Base-by-base conservation (phyloP, 1,140 invertebrate species). In the Apolygus lucorum region DNA sequence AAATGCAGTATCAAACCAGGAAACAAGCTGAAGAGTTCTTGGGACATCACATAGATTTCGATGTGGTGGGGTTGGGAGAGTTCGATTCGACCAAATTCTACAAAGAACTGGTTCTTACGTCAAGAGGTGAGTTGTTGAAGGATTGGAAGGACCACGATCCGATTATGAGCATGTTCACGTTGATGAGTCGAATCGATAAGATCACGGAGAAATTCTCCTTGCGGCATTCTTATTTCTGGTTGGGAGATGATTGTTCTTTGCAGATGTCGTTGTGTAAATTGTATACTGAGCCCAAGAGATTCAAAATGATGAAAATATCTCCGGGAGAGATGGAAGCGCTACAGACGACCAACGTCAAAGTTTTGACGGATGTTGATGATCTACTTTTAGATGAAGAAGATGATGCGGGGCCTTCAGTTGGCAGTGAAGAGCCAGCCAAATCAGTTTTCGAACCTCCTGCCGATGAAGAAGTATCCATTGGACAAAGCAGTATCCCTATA, bases 11-110 rank as follows among this genome's bases (percentile, higher is more conserved):
- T 34, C n/a, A 13, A 28, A 59, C 70, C 2, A 29, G 70, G 24
- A 71, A 71, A 71, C 67, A 54, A 34, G 70, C 67, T 21, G 62
- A 69, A 59, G 67, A 71, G 25, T 49, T 68, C 13, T 28, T 21
- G 11, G 24, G 28, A 1, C 29, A 64, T 29, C 13, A 65, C 1
- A 71, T 71, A n/a, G 70, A 71, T 24, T 52, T 71, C 8, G 67
- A 68, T 49, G 62, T 71, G 11, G 70, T 71, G 13, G 67, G 67
- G 22, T 54, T 68, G 14, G 67, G 67, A 66, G 21, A 52, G 8
- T 71, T 71, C 28, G 62, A 71, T 65, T 66, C 67, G 11, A 63
- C 25, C 22, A 69, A 68, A 29, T 71, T 71, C 63, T 71, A 68
- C 28, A 71, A 71, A 27, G 70, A 71, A 26, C 42, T 71, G 17